Evolutionary conservation across 23 tunicate species (phyloP).

Genomic region (Halocynthia aurantium): DNA sequence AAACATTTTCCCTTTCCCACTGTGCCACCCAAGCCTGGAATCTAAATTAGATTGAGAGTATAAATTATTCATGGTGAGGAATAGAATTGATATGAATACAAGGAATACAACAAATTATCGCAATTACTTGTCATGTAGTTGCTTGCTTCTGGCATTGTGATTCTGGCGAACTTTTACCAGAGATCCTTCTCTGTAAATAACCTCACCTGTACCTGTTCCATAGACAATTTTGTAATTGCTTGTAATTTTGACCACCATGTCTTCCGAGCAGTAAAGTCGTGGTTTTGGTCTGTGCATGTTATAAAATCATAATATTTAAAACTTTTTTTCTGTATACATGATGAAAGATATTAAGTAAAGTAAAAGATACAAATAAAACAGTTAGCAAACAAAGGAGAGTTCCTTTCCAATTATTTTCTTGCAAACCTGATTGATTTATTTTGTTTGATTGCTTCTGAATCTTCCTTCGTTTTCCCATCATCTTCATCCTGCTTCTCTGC

Average conservation of each 20-base stretch:
- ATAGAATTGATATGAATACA: neutral
- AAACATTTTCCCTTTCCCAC: conserved; percentile 27
- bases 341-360: no score
- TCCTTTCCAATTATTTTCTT: no score
- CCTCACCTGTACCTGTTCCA: conserved; percentile 56
- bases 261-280: conserved; percentile 27
- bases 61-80: neutral
- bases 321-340: neutral
- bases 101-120: neutral
- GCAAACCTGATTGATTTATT: no score
- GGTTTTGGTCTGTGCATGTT: conserved; percentile 11
- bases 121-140: conserved; percentile 16
- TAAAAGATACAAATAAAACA: no score
- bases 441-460: neutral
- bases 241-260: conserved; percentile 40
- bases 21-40: conserved; percentile 13
- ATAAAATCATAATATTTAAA: conserved; percentile 3
- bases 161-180: neutral
- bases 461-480: neutral
- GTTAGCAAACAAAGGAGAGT: no score
- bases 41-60: neutral
- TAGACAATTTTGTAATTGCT: conserved; percentile 44
- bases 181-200: conserved; percentile 29
- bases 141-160: conserved; percentile 4
- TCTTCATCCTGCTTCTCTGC: neutral